Percentiles rank a stretch among this genome's conserved stretches.
phyloP scores from a whole-genome alignment of 2,113 vertebrate species.

The Aix galericulata region DNA sequence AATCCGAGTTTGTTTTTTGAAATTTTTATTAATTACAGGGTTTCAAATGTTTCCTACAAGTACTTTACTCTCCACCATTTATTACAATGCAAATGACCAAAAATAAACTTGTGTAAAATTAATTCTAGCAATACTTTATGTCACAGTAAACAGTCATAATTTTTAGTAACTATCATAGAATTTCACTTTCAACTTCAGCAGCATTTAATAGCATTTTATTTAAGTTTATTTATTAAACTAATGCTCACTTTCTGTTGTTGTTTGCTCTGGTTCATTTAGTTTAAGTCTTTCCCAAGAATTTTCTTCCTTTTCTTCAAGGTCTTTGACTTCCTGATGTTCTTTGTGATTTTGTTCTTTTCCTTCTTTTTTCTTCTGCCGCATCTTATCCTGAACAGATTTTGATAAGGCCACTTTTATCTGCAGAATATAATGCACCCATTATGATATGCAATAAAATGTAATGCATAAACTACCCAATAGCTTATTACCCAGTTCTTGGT shows the following conservation, averaged over 20 bases:
- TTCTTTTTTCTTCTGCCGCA: conserved; percentile 77
- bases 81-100: background rate
- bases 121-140: background rate
- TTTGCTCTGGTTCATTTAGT: conserved; percentile 66
- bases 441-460: background rate
- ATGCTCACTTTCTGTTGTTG: conserved; percentile 69
- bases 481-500: background rate
- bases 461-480: background rate
- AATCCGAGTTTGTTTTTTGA: background rate
- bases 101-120: background rate
- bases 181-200: background rate
- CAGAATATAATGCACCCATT: background rate
- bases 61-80: background rate
- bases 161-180: background rate
- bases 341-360: conserved; percentile 56
- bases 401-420: conserved; percentile 80
- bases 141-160: background rate
- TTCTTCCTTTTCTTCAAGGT: conserved; percentile 73
- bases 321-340: conserved; percentile 60
- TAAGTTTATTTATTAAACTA: background rate
- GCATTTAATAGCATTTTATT: background rate
- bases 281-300: conserved; percentile 74
- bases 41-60: background rate
- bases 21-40: background rate
- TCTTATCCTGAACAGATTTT: conserved; percentile 81